Evolutionary conservation across 2,113 vertebrate species (phyloP).

Genomic region (Caracal caracal): DNA sequence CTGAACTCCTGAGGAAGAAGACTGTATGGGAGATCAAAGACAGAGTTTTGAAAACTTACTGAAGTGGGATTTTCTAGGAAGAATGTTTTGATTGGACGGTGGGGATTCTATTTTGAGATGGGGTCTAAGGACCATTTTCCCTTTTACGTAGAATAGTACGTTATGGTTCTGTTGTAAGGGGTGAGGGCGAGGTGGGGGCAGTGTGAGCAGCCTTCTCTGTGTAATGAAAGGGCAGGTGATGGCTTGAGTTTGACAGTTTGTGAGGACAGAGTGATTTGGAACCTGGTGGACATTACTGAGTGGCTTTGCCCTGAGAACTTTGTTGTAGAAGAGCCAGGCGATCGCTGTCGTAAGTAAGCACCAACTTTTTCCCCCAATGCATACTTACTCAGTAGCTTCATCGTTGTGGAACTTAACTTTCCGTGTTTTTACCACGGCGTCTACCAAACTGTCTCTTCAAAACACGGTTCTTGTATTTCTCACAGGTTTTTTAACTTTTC

Average conservation of each 20-base stretch:
- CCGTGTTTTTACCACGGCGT: neutral
- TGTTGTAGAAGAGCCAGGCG: neutral
- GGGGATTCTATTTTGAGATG: slow-evolving; percentile 13
- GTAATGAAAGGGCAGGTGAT: neutral
- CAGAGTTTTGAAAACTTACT: neutral
- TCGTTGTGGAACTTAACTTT: neutral
- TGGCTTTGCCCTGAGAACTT: neutral
- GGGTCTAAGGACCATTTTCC: neutral
- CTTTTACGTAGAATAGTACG: neutral
- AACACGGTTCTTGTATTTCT: neutral
- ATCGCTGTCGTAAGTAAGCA: neutral
- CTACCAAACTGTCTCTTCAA: neutral
- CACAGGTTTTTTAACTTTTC: neutral
- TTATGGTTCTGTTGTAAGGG: neutral
- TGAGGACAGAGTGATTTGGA: neutral
- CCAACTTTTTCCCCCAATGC: neutral
- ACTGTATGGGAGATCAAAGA: neutral
- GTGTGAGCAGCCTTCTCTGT: neutral
- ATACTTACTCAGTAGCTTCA: neutral
- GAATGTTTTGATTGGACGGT: slow-evolving; percentile 23
- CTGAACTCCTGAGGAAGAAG: neutral
- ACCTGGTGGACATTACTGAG: neutral
- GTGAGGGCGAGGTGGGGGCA: neutral
- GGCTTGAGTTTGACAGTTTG: neutral
- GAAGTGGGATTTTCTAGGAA: slow-evolving; percentile 44